Conservation (phyloP, 1,140 invertebrate genomes). For the Zeugodacus cucurbitae region DNA sequence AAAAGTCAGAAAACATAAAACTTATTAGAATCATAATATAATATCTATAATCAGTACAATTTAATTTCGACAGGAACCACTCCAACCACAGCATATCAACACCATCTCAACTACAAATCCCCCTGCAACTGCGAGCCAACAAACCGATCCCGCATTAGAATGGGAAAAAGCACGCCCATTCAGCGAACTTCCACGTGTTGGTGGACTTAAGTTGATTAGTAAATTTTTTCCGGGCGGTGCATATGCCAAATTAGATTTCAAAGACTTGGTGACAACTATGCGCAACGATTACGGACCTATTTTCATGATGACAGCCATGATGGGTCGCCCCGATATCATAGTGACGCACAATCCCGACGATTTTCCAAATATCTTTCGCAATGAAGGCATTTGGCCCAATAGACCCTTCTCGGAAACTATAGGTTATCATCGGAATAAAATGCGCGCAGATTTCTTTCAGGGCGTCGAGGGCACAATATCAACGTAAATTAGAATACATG, state of each 20-base stretch:
- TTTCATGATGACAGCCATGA: constrained; percentile 19
- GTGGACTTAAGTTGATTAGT: constrained; percentile 50
- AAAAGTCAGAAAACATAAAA: not conserved
- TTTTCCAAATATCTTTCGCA: constrained; percentile 46
- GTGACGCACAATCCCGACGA: constrained; percentile 43
- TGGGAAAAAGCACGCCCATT: constrained; percentile 51
- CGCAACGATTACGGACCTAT: constrained; percentile 43
- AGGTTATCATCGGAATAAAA: constrained; percentile 44
- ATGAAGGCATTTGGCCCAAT: constrained; percentile 40
- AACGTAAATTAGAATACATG: constrained; percentile 1
- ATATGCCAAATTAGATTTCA: constrained; percentile 31
- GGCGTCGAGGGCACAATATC: constrained; percentile 39
- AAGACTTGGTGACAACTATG: constrained; percentile 8
- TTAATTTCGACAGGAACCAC: not conserved
- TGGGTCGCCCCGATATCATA: constrained; percentile 30
- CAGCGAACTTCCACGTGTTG: constrained; percentile 53
- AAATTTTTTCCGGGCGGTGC: constrained; percentile 58
- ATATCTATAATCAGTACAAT: not conserved
- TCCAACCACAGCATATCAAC: not conserved
- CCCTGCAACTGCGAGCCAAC: not conserved
- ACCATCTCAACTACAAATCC: not conserved
- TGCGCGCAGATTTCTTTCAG: constrained; percentile 43
- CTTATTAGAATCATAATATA: not conserved
- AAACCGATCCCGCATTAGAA: not conserved
- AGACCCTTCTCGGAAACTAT: constrained; percentile 40